Conservation (phyloP, 2,113 vertebrate species). For the Colossoma macropomum region DNA sequence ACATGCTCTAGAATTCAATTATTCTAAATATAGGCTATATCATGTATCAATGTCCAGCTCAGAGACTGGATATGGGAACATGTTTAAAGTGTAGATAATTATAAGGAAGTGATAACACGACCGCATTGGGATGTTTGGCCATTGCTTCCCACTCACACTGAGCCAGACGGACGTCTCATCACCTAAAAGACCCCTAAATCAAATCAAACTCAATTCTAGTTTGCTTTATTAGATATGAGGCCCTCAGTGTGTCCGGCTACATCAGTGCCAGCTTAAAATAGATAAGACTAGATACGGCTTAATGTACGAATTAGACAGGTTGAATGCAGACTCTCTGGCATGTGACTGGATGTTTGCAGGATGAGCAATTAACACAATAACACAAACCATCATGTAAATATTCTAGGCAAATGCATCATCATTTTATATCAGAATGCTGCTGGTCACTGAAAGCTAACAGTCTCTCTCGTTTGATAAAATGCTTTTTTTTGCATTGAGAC, state of each 20-base stretch:
- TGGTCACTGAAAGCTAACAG: too few relatives aligned
- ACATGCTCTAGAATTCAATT: not conserved
- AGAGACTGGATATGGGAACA: not conserved
- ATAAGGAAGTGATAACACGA: not conserved
- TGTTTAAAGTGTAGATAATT: not conserved
- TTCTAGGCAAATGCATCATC: too few relatives aligned
- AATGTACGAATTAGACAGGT: not conserved
- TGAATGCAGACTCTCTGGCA: constrained; percentile 1
- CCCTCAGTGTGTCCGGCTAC: not conserved
- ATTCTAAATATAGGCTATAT: not conserved
- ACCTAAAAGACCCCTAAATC: constrained; percentile 27
- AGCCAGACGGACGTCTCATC: constrained; percentile 12
- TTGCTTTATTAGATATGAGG: constrained; percentile 24
- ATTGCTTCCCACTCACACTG: not conserved
- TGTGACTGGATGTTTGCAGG: not conserved
- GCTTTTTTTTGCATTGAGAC: too few relatives aligned
- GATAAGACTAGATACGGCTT: not conserved
- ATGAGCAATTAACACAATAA: not conserved
- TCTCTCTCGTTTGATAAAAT: too few relatives aligned
- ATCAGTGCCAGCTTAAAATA: constrained; percentile 3
- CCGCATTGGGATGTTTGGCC: not conserved
- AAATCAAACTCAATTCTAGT: constrained; percentile 21
- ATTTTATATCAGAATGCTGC: too few relatives aligned
- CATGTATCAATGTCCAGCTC: not conserved
- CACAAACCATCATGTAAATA: too few relatives aligned